Base-by-base conservation (phyloP, 2,797 vertebrate genomes). In the Telmatherina bonti region DNA sequence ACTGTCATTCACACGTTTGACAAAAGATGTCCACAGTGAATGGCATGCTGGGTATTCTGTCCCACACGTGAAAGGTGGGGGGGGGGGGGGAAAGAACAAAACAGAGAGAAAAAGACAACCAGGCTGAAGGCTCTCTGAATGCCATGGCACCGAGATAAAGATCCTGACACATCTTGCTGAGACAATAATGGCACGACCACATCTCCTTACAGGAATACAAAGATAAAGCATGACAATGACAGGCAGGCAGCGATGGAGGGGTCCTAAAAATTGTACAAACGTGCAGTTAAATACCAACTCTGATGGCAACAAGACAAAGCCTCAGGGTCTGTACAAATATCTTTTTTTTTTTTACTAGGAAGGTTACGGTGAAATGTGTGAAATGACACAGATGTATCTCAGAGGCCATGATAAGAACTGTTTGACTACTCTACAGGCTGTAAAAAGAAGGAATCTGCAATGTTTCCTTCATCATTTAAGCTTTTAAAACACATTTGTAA, bases 111-210 rank as follows among this genome's bases (percentile, higher is more conserved):
- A 53, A 52, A 26, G 51, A 12, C 24, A 35, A 27, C 4, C 47
- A 53, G 12, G 35, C 38, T 36, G 38, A 71, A 52, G 66, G 62
- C 52, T 69, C 68, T 79, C 72, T 78, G 33, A 77, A 74, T 26
- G 56, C 38, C 53, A 59, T 59, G 70, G 60, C 72, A 70, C 27
- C 0, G 26, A 82, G 76, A 87, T 85, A 87, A 67, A 75, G 70
- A 85, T 82, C 80, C 47, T 62, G 76, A 86, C 68, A 66, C 59
- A 54, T 78, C 66, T 47, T 24, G 49, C 78, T 55, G 74, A 67
- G 59, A 56, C 79, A 74, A 81, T 83, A 68, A 82, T 77, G 70
- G 54, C 69, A 47, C 27, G 74, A 62, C 68, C 73, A 69, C 72
- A 67, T 8, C 76, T 72, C 60, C 66, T 72, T 70, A 83, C 74